Base-by-base conservation (phyloP, 2,113 vertebrate genomes). In the Tachysurus vachellii region DNA sequence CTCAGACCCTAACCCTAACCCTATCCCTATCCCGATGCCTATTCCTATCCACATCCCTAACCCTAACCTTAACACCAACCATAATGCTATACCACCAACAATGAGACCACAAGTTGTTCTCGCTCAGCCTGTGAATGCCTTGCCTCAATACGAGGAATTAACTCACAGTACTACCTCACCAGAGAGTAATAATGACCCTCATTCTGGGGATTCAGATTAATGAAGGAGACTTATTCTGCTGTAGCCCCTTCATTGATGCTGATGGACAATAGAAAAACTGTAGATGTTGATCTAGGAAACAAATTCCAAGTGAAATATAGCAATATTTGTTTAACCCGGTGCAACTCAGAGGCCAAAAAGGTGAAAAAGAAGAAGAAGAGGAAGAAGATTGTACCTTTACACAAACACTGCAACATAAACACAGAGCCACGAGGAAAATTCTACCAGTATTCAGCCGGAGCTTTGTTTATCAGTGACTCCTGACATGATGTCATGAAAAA, bases 41-140 rank as follows among this genome's bases (percentile, higher is more conserved):
- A 50, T 50, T 9, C 47, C 47, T 50, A 50, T 50, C 47, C 47
- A 5, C 8, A 50, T 50, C 47, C 47, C 47, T 9, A 50, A 50
- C 8, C 8, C 47, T 50, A 50, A 50, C 47, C 8, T 50, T 50
- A 50, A 50, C 47, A 50, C 47, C 47, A 50, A 50, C 47, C 47
- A 5, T 68, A 54, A 89, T 89, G 77, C 91, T 86, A 85, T 92
- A 42, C 68, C 91, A 6, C 53, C 92, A 1, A 7, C 23, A 71
- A 91, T 91, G 47, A 0, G 75, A 56, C 68, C 88, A 9, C 36
- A 80, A 19, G 86, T 90, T 79, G 79, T 61, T 61, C 56, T 61
- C 56, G 13, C 79, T 61, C 31, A 59, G 28, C 82, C 44, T 87
- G 42, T 82, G 1, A 86, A 44, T 31, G 8, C 54, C 0, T 54